A percentile compares a stretch with the other conserved stretches of the same genome.
Evolutionary conservation across 2,888 invertebrate species (phyloP).

Genomic region (Volucella bombylans): DNA sequence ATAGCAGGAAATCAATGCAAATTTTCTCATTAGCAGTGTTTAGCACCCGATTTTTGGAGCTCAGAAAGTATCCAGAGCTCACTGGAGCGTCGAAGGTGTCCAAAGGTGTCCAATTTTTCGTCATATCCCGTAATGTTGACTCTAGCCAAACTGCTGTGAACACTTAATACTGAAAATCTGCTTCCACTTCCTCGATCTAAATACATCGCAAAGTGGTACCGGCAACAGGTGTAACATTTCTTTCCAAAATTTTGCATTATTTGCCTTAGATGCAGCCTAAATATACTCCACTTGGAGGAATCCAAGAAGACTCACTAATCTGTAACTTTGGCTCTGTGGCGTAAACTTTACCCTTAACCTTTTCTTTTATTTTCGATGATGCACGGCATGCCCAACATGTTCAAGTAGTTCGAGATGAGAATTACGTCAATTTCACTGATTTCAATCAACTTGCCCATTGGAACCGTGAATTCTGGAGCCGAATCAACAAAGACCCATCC

Average conservation of each 20-base stretch:
- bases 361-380: constrained; percentile 97
- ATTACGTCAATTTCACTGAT: constrained; percentile 97
- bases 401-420: constrained; percentile 96
- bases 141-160: constrained; percentile 91
- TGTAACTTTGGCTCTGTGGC: constrained; percentile 98
- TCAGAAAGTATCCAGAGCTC: constrained; percentile 97
- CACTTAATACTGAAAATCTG: constrained; percentile 90
- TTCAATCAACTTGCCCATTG: constrained; percentile 92
- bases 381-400: constrained; percentile 97
- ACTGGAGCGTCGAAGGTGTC: constrained; percentile 97
- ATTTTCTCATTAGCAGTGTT: no score
- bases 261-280: constrained; percentile 90
- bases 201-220: constrained; percentile 87
- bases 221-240: constrained; percentile 90
- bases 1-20: constrained; percentile 95
- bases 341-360: constrained; percentile 96
- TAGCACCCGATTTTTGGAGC: constrained; percentile 99
- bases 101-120: constrained; percentile 94
- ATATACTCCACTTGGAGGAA: constrained; percentile 95
- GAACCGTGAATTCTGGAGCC: no score
- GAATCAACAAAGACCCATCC: constrained; percentile 96
- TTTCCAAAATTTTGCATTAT: constrained; percentile 92
- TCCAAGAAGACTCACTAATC: constrained; percentile 94
- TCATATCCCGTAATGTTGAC: constrained; percentile 97
- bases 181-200: constrained; percentile 93